Evolutionary conservation across 1,140 invertebrate genomes (phyloP).

Genomic region (Philaenus spumarius): DNA sequence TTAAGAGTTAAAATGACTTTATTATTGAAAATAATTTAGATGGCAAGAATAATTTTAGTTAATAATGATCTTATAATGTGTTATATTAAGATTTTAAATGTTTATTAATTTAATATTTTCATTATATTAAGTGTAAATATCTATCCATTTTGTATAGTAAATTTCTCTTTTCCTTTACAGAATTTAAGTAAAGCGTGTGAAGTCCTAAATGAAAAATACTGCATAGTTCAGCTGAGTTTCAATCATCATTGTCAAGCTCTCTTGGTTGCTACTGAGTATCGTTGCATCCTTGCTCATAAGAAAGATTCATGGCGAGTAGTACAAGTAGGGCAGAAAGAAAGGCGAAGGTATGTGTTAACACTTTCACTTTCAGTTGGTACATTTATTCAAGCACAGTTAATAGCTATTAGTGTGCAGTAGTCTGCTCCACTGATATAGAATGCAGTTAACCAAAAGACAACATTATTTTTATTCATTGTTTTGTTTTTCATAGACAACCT

Average conservation of each 20-base stretch:
- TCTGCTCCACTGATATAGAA: too few relatives aligned
- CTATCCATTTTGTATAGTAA: too few relatives aligned
- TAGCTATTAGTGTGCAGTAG: too few relatives aligned
- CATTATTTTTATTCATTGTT: too few relatives aligned
- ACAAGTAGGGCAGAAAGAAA: constrained; percentile 79
- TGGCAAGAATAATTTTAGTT: background rate
- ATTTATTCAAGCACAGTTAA: too few relatives aligned
- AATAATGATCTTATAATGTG: background rate
- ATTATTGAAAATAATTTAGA: background rate
- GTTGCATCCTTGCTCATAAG: constrained; percentile 67
- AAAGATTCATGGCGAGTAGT: constrained; percentile 56
- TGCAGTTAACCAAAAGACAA: too few relatives aligned
- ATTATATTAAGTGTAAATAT: constrained; percentile 9
- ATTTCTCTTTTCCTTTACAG: constrained; percentile 44
- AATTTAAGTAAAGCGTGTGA: constrained; percentile 76
- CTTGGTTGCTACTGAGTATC: constrained; percentile 70
- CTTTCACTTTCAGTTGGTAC: too few relatives aligned
- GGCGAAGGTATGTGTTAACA: constrained; percentile 64
- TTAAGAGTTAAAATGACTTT: background rate
- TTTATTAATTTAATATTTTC: constrained; percentile 15
- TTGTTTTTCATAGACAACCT: too few relatives aligned
- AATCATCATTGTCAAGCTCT: constrained; percentile 55
- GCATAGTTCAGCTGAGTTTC: constrained; percentile 80
- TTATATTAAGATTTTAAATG: background rate
- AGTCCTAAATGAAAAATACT: constrained; percentile 73